A percentile compares a stretch with the other conserved stretches of the same genome.
Evolutionary conservation across 2,888 invertebrate genomes (phyloP).

Genomic region (Matsumyia berberina): DNA sequence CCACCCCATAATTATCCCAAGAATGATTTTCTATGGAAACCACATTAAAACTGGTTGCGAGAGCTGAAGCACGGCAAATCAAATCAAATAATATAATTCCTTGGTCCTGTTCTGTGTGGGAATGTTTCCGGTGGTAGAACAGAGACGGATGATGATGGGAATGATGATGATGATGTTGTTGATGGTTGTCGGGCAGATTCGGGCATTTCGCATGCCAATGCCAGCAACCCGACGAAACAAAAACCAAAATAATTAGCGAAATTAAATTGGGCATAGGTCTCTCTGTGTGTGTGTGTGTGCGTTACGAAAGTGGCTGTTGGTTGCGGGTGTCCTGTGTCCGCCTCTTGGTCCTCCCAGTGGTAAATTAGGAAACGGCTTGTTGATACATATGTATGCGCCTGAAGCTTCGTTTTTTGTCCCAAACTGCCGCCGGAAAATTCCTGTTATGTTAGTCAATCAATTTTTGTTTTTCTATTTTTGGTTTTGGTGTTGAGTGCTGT

Average conservation of each 20-base stretch:
- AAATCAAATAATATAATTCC: constrained; percentile 70
- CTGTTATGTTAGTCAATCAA: constrained; percentile 54
- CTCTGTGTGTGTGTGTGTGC: constrained; percentile 15
- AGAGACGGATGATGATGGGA: constrained; percentile 23
- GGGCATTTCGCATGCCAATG: constrained; percentile 15
- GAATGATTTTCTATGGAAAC: constrained; percentile 69
- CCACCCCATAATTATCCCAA: constrained; percentile 60
- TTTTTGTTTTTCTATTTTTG: constrained; percentile 9
- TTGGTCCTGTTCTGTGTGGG: constrained; percentile 59
- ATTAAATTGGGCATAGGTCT: constrained; percentile 68
- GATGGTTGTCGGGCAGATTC: neutral
- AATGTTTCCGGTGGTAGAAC: constrained; percentile 56
- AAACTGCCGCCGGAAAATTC: constrained; percentile 27
- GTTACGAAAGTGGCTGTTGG: constrained; percentile 19
- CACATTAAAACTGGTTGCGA: constrained; percentile 54
- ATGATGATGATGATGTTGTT: constrained; percentile 21
- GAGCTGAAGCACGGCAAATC: constrained; percentile 61
- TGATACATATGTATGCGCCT: constrained; percentile 23
- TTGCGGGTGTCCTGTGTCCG: neutral
- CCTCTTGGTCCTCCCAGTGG: neutral
- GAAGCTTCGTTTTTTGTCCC: neutral
- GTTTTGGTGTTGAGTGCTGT: constrained; percentile 20
- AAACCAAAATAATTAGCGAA: constrained; percentile 72
- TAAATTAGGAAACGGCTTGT: constrained; percentile 47
- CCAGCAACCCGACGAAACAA: constrained; percentile 41